Conservation (phyloP, 23 tunicate species). For the Ciona savignyi region DNA sequence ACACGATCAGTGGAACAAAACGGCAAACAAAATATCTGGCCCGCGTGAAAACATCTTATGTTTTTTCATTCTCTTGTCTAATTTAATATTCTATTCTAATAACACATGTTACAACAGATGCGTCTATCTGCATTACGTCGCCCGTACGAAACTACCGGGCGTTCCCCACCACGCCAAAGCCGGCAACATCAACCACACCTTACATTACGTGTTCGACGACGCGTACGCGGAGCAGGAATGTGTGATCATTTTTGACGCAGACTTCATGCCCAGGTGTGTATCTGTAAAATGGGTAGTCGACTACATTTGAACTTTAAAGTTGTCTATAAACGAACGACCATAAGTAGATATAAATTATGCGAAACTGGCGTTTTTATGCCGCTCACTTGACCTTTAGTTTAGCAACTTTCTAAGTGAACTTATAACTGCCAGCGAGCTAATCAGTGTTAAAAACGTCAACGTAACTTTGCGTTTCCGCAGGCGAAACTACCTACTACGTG, state of each 20-base stretch:
- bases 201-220: conserved; percentile 62
- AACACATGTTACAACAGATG: conserved; percentile 9
- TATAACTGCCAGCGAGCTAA: not conserved
- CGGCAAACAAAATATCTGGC: too few relatives aligned
- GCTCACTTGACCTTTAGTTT: not conserved
- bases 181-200: conserved; percentile 78
- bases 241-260: conserved; percentile 73
- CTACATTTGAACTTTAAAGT: too few relatives aligned
- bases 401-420: not conserved
- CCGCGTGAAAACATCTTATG: too few relatives aligned
- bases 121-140: conserved; percentile 69
- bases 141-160: conserved; percentile 78
- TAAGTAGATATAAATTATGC: too few relatives aligned
- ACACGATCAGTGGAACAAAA: too few relatives aligned
- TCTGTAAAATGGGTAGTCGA: not conserved
- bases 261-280: conserved; percentile 76
- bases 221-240: conserved; percentile 62
- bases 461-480: conserved; percentile 21
- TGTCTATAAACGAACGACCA: too few relatives aligned
- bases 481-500: conserved; percentile 62
- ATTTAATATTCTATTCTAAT: not conserved
- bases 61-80: too few relatives aligned
- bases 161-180: conserved; percentile 81
- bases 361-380: too few relatives aligned
- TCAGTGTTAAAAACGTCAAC: too few relatives aligned